A percentile compares a stretch with the other conserved stretches of the same genome.
Conservation (phyloP, 2,888 invertebrate species). For the Scaptomyza polygonia region DNA sequence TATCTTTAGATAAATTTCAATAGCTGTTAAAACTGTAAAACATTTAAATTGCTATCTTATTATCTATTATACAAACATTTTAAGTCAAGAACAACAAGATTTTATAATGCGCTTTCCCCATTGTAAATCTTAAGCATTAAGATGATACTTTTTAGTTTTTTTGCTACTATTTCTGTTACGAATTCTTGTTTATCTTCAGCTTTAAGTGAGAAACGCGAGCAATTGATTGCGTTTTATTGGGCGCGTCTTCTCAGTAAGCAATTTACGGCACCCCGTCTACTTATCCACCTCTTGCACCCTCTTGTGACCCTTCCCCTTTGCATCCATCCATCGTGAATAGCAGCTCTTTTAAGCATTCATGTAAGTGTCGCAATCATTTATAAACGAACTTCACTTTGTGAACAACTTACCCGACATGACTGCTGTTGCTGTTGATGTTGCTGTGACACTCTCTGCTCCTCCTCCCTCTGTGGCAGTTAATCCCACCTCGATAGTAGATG, state of each 20-base stretch:
- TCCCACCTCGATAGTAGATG: slow-evolving; percentile 37
- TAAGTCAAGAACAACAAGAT: background rate
- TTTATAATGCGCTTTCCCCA: background rate
- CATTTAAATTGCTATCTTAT: no score
- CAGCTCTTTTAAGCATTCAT: slow-evolving; percentile 39
- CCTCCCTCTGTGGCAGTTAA: slow-evolving; percentile 32
- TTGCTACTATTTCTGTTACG: slow-evolving; percentile 7
- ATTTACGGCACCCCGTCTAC: slow-evolving; percentile 2
- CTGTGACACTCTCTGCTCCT: background rate
- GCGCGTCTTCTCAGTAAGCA: slow-evolving; percentile 14
- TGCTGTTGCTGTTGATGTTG: slow-evolving; percentile 35
- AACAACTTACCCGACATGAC: slow-evolving; percentile 77
- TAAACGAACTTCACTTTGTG: slow-evolving; percentile 37
- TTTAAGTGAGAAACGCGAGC: slow-evolving; percentile 33
- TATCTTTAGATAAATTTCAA: no score
- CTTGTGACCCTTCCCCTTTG: background rate
- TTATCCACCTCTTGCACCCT: background rate
- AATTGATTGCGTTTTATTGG: slow-evolving; percentile 53
- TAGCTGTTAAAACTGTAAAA: no score
- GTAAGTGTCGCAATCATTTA: slow-evolving; percentile 17
- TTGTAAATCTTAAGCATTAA: background rate
- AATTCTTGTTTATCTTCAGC: slow-evolving; percentile 10
- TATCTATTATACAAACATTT: background rate
- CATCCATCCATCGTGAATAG: slow-evolving; percentile 72
- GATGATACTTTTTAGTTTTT: background rate